These are phyloP conservation scores for Agrypnus murinus DNA, from an alignment of 2,888 invertebrate genomes.

Conservation along the genomic window DNA sequence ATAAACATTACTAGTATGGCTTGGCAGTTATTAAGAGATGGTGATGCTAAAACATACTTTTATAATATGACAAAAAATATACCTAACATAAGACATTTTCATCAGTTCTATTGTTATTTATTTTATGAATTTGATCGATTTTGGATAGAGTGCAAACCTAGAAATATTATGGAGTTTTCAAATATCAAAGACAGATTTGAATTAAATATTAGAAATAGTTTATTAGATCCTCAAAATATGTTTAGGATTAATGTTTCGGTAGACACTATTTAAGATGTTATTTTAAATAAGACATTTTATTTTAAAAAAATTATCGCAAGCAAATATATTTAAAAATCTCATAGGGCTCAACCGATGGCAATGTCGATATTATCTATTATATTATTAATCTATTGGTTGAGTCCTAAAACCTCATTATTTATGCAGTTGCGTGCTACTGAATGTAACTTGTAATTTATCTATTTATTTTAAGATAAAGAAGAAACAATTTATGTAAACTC, in stretches of 20 bases:
- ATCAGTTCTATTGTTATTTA: constrained; percentile 94
- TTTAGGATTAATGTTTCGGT: constrained; percentile 88
- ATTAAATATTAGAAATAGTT: constrained; percentile 78
- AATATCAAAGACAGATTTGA: constrained; percentile 91
- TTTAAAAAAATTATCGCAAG: too few species aligned
- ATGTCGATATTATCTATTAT: too few species aligned
- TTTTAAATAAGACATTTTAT: too few species aligned
- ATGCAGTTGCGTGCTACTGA: too few species aligned
- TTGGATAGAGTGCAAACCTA: constrained; percentile 94
- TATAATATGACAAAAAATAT: constrained; percentile 85
- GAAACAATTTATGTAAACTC: too few species aligned
- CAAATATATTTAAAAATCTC: not conserved
- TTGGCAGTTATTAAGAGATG: constrained; percentile 85
- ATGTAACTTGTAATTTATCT: too few species aligned
- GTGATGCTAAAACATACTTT: constrained; percentile 91
- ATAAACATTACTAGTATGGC: constrained; percentile 97
- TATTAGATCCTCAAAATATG: constrained; percentile 81
- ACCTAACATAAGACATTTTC: constrained; percentile 85
- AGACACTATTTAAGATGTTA: constrained; percentile 78
- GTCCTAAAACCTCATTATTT: too few species aligned
- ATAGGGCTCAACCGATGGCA: too few species aligned
- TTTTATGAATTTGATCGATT: constrained; percentile 96
- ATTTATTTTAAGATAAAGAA: too few species aligned
- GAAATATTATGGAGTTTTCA: constrained; percentile 97
- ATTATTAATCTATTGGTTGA: not conserved